Conservation (phyloP, 2,113 vertebrate genomes). For the Lagenorhynchus albirostris region DNA sequence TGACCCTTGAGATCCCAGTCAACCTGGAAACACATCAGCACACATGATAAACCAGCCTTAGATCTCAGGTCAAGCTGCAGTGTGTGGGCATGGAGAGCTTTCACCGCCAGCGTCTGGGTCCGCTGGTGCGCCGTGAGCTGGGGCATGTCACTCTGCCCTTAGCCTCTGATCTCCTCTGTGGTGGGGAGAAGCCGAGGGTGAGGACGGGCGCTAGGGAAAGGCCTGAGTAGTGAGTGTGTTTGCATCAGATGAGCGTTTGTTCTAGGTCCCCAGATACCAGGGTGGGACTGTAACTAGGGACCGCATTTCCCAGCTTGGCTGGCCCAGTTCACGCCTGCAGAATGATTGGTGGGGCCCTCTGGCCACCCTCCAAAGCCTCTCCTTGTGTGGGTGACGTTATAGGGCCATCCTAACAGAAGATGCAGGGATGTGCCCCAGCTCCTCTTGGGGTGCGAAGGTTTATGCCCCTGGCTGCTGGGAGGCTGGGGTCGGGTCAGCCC, state of each 20-base stretch:
- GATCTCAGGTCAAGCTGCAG: fast-evolving
- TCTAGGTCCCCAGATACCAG: fast-evolving
- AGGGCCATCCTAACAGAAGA: fast-evolving
- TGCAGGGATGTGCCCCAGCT: background rate
- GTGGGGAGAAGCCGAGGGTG: background rate
- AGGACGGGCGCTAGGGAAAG: fast-evolving
- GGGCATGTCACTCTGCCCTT: background rate
- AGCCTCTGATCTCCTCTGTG: background rate
- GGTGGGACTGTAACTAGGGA: fast-evolving
- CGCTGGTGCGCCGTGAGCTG: fast-evolving
- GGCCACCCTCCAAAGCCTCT: fast-evolving
- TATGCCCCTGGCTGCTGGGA: background rate
- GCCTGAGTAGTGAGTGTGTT: background rate
- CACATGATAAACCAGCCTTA: fast-evolving
- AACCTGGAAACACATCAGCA: background rate
- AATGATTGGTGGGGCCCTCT: background rate
- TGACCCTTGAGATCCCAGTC: background rate
- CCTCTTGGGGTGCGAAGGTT: background rate
- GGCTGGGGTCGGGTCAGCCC: background rate
- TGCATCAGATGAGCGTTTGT: fast-evolving
- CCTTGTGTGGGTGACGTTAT: background rate
- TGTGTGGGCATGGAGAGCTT: fast-evolving
- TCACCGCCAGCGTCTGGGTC: fast-evolving
- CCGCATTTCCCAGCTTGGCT: fast-evolving
- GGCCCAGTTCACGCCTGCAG: background rate